Evolutionary conservation across 2,113 vertebrate genomes (phyloP), one percentile per base, ranked within the genome.

Genomic region (Sprattus sprattus): DNA sequence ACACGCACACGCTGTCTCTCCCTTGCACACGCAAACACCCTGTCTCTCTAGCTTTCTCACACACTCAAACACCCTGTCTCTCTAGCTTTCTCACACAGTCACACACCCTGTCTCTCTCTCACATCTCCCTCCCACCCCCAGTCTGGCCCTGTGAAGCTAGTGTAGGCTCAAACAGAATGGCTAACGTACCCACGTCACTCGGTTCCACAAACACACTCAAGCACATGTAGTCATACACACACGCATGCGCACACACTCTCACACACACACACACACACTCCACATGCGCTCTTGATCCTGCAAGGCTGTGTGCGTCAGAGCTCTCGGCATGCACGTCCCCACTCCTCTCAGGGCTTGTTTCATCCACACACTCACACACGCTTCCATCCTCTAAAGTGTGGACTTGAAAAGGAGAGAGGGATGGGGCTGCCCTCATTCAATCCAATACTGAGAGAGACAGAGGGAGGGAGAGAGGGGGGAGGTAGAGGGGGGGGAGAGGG

Each of bases 391-490:
- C 86, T 20, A 52, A 83, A 22, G 85, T 89, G 85, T 83, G 54
- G 47, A 89, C 82, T 86, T 75, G 81, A 85, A 85, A 85, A 84
- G 89, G 83, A 82, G 85, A 83, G 83, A 75, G 85, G 52, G 52
- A 54, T 83, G 67, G 88, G 89, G 85, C 64, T 95, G 93, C 89
- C 93, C 91, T 94, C 90, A 93, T 94, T 88, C 92, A 92, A 89
- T 93, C 91, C 86, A 47, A 85, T 88, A 82, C 87, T 89, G 67
- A 18, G 47, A 84, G 39, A 39, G 20, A 83, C 87, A 50, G 54
- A 18, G 25, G 83, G 46, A 22, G 57, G 82, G 81, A 39, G 4
- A 81, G 67, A 28, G 57, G 32, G 2, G n/a, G 52, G 7, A 50
- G 0, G 28, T 32, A 3, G 15, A 45, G 39, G 9, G 6, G 4